Conservation (phyloP, 2,888 invertebrate species). For the Phragmatobia fuliginosa region DNA sequence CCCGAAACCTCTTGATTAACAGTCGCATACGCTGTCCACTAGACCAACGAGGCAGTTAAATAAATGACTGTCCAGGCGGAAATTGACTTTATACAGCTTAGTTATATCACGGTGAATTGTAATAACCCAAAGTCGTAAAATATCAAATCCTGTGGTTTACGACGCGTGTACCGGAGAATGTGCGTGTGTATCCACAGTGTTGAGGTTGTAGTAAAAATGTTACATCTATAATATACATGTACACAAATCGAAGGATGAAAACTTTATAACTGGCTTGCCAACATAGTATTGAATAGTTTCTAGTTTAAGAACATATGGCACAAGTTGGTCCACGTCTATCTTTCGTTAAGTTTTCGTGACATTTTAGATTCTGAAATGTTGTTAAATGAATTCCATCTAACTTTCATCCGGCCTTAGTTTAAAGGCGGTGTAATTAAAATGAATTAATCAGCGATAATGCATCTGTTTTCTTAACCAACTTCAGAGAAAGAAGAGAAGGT, state of each 20-base stretch:
- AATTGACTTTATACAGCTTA: constrained; percentile 16
- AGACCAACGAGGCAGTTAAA: too few species aligned
- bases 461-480: neutral
- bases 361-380: neutral
- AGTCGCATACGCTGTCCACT: too few species aligned
- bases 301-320: constrained; percentile 11
- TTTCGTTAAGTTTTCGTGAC: neutral
- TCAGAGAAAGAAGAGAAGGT: too few species aligned
- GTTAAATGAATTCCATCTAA: neutral
- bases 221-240: neutral
- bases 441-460: neutral
- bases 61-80: neutral
- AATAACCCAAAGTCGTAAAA: neutral
- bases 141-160: neutral
- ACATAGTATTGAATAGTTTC: constrained; percentile 11
- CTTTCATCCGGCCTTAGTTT: neutral
- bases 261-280: neutral
- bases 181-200: neutral
- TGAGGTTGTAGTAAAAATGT: neutral
- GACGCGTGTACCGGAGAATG: neutral
- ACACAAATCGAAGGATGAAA: neutral
- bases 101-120: neutral
- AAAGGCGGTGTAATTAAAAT: neutral
- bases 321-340: neutral
- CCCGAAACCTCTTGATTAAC: too few species aligned